A percentile compares a stretch with the other conserved stretches of the same genome.
These are phyloP conservation scores for Basileuterus tristriatus DNA, from an alignment of 2,797 vertebrate species.

Conservation along the genomic window DNA sequence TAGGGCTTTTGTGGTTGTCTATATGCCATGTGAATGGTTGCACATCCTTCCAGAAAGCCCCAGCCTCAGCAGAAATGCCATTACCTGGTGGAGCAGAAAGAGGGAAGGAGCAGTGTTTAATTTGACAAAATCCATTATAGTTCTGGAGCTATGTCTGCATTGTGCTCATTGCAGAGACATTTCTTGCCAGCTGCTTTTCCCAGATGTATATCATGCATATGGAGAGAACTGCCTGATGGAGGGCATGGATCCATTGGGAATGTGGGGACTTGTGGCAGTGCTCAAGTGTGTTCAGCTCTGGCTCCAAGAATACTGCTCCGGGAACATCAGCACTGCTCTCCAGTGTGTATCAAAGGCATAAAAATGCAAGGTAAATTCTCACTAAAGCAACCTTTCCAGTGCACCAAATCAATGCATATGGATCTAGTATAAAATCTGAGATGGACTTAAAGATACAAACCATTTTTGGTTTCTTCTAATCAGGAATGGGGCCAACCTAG, in stretches of 20 bases:
- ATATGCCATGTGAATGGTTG: not conserved
- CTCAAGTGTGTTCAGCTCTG: not conserved
- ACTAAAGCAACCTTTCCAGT: not conserved
- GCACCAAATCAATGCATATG: not conserved
- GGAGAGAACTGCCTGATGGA: not conserved
- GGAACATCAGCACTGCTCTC: not conserved
- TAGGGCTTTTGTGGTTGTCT: not conserved
- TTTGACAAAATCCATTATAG: not conserved
- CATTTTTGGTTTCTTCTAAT: not conserved
- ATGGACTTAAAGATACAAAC: not conserved
- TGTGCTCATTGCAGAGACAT: not conserved
- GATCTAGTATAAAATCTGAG: not conserved
- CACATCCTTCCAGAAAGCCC: not conserved
- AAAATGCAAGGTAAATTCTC: not conserved
- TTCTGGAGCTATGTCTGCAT: not conserved
- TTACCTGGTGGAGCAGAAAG: not conserved
- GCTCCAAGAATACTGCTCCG: not conserved
- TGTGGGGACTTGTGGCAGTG: not conserved
- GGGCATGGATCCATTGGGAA: not conserved
- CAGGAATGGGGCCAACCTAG: not conserved
- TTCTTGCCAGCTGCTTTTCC: not conserved
- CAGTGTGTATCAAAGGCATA: not conserved
- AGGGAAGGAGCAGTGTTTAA: not conserved
- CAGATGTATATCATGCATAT: too few relatives aligned
- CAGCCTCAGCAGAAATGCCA: rapidly evolving